Evolutionary conservation across 1,140 invertebrate genomes (phyloP).

Genomic region (Microplitis mediator): DNA sequence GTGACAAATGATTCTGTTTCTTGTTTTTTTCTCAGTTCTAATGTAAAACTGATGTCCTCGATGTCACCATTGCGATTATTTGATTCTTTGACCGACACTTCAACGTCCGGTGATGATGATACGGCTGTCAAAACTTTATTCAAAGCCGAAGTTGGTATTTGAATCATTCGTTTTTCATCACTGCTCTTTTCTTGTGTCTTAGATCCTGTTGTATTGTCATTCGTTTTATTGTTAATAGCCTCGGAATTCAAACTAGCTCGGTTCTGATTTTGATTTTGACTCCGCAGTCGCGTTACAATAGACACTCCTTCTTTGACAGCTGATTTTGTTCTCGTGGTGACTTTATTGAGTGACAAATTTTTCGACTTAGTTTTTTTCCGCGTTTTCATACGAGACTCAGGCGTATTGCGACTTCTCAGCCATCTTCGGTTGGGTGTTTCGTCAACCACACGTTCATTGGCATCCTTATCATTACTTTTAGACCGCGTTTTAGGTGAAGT

Average conservation of each 20-base stretch:
- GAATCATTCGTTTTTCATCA: slow-evolving; percentile 46
- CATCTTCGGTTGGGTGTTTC: slow-evolving; percentile 32
- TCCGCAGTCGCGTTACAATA: slow-evolving; percentile 8
- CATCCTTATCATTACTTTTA: slow-evolving; percentile 10
- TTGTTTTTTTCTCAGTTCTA: slow-evolving; percentile 54
- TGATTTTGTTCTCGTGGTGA: slow-evolving; percentile 22
- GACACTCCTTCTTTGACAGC: background rate
- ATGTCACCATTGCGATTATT: slow-evolving; percentile 47
- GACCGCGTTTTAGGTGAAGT: slow-evolving; percentile 38
- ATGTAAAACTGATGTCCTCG: slow-evolving; percentile 59
- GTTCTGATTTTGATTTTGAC: slow-evolving; percentile 17
- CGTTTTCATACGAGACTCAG: slow-evolving; percentile 27
- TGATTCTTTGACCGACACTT: slow-evolving; percentile 57
- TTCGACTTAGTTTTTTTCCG: slow-evolving; percentile 32
- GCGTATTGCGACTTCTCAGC: slow-evolving; percentile 32
- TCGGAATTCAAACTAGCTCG: background rate
- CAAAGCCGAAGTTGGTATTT: slow-evolving; percentile 55
- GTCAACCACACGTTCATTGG: slow-evolving; percentile 24
- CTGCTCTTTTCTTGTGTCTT: background rate
- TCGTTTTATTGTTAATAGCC: background rate
- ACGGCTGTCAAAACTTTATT: slow-evolving; percentile 57
- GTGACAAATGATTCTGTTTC: slow-evolving; percentile 41
- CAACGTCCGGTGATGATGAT: slow-evolving; percentile 50
- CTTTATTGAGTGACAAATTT: slow-evolving; percentile 7
- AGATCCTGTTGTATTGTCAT: background rate